Percentiles rank a stretch among this genome's conserved stretches.
These are phyloP conservation scores for Phalacrocorax brasilianus DNA, from an alignment of 2,113 vertebrate genomes.

Conservation along the genomic window DNA sequence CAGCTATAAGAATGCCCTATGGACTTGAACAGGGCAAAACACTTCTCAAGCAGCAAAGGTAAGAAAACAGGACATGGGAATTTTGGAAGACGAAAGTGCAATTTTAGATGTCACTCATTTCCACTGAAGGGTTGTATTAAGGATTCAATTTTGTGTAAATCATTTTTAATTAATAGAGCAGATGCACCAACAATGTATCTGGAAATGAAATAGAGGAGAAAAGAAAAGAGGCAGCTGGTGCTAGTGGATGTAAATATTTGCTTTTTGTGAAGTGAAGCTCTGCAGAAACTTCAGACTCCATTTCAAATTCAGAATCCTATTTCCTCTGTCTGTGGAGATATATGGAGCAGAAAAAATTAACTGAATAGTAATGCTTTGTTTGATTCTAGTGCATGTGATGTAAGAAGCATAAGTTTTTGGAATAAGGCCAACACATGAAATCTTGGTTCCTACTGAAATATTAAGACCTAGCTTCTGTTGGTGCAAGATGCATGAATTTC, in stretches of 20 bases:
- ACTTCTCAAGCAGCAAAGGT: slow-evolving; percentile 22
- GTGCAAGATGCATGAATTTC: not conserved
- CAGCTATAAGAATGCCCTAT: not conserved
- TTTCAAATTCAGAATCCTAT: not conserved
- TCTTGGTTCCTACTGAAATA: slow-evolving; percentile 15
- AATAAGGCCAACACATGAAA: not conserved
- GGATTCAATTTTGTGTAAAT: slow-evolving; percentile 62
- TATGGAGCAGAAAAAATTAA: slow-evolving; percentile 31
- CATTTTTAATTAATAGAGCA: slow-evolving; percentile 64
- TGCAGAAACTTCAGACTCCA: slow-evolving; percentile 18
- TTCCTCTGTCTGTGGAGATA: slow-evolving; percentile 1
- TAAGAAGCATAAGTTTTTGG: not conserved
- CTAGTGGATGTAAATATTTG: slow-evolving; percentile 44
- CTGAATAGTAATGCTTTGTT: not conserved
- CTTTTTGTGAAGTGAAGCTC: slow-evolving; percentile 14
- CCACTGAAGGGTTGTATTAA: slow-evolving; percentile 41
- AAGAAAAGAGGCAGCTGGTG: slow-evolving; percentile 40
- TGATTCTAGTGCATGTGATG: not conserved
- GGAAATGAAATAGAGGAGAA: slow-evolving; percentile 13
- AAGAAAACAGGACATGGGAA: slow-evolving; percentile 26
- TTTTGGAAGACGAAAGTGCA: slow-evolving; percentile 5
- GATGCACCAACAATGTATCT: slow-evolving; percentile 61
- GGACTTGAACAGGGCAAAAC: slow-evolving; percentile 11
- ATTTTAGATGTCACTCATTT: not conserved
- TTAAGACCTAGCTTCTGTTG: not conserved